Conservation (phyloP, 2,113 vertebrate species). For the Salvelinus sp. region DNA sequence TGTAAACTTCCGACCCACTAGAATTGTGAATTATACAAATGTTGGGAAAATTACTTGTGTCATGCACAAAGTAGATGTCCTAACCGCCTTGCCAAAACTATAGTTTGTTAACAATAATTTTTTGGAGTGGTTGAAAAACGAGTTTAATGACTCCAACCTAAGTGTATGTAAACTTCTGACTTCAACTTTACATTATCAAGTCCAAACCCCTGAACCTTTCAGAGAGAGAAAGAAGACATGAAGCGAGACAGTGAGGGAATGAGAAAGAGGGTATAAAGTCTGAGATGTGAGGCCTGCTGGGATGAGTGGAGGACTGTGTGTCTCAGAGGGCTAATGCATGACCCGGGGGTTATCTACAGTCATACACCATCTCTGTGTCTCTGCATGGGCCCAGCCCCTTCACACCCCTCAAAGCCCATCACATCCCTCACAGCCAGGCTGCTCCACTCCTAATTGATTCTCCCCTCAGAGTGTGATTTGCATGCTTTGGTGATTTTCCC, state of each 20-base stretch:
- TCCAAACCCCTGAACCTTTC: neutral
- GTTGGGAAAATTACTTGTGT: too few species aligned
- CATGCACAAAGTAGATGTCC: too few species aligned
- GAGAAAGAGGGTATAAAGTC: slow-evolving; percentile 6
- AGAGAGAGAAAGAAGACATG: neutral
- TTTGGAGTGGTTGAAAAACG: too few species aligned
- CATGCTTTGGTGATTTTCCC: slow-evolving; percentile 69
- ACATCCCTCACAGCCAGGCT: slow-evolving; percentile 28
- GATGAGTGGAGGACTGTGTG: slow-evolving; percentile 11
- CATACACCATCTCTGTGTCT: slow-evolving; percentile 22
- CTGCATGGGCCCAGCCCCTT: slow-evolving; percentile 53
- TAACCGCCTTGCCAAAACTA: too few species aligned
- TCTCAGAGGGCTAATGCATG: slow-evolving; percentile 41
- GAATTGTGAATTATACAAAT: too few species aligned
- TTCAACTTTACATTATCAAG: neutral
- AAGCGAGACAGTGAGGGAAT: too few species aligned
- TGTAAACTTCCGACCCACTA: too few species aligned
- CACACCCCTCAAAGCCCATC: slow-evolving; percentile 27
- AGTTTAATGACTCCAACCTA: too few species aligned
- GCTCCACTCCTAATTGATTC: slow-evolving; percentile 69
- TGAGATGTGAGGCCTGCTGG: slow-evolving; percentile 28
- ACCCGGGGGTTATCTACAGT: slow-evolving; percentile 48
- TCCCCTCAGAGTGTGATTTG: slow-evolving; percentile 69
- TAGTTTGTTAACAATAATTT: too few species aligned
- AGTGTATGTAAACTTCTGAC: too few species aligned